Conservation (phyloP, 2,888 invertebrate species). For the Drosophila affinis region DNA sequence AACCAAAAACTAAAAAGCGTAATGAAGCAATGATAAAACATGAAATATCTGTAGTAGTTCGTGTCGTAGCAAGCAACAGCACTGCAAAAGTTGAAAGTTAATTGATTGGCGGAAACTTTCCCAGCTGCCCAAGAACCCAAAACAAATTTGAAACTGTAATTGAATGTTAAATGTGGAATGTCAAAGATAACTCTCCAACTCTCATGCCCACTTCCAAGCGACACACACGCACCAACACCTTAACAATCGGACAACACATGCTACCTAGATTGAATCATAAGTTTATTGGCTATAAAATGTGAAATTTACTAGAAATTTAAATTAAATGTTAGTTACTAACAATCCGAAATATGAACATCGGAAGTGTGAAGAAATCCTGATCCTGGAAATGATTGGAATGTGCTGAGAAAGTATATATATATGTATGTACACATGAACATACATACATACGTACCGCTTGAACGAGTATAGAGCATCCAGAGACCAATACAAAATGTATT, state of each 20-base stretch:
- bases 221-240: slow-evolving; percentile 12
- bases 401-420: background rate
- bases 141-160: background rate
- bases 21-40: slow-evolving; percentile 11
- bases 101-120: slow-evolving; percentile 10
- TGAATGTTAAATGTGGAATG: slow-evolving; percentile 25
- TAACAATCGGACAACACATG: slow-evolving; percentile 59
- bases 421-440: too few relatives aligned
- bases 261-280: slow-evolving; percentile 72
- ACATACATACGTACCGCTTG: background rate
- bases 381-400: slow-evolving; percentile 4
- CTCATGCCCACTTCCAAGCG: slow-evolving; percentile 1
- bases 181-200: slow-evolving; percentile 23
- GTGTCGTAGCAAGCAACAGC: slow-evolving; percentile 22
- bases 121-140: slow-evolving; percentile 14
- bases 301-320: slow-evolving; percentile 63
- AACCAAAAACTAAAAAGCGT: slow-evolving; percentile 22
- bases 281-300: slow-evolving; percentile 70
- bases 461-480: slow-evolving; percentile 14
- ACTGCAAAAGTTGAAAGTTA: slow-evolving; percentile 12
- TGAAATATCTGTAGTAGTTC: slow-evolving; percentile 27
- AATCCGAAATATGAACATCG: slow-evolving; percentile 46
- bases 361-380: slow-evolving; percentile 8
- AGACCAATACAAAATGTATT: slow-evolving; percentile 10
- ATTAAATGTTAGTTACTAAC: slow-evolving; percentile 73